Percentiles rank a stretch among this genome's conserved stretches.
Conservation (phyloP, 92 coral and sea anemone species). For the Metridium senile region DNA sequence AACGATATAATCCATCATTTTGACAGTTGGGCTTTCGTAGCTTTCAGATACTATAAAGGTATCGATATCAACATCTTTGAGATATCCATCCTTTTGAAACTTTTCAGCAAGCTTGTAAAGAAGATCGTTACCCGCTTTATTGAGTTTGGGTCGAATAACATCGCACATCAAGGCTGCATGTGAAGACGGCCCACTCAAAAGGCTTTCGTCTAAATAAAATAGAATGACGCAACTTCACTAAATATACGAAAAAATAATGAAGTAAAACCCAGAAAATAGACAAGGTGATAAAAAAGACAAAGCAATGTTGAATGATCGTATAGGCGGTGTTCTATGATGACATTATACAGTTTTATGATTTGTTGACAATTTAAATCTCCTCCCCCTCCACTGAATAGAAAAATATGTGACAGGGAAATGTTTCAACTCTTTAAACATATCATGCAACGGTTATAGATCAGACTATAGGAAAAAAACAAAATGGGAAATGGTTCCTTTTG, state of each 20-base stretch:
- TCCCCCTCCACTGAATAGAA: no score
- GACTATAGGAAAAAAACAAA: no score
- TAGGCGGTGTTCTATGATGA: no score
- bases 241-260: no score
- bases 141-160: constrained; percentile 1
- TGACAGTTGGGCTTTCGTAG: background rate
- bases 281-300: background rate
- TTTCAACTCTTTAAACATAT: no score
- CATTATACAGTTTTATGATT: no score
- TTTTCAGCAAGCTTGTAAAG: constrained; percentile 4
- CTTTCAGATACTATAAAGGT: background rate
- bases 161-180: constrained; percentile 1
- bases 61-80: background rate
- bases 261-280: background rate
- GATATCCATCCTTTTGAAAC: constrained; percentile 1
- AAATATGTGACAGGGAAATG: no score
- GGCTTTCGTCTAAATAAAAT: background rate
- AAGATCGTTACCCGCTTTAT: background rate
- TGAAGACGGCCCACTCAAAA: background rate
- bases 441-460: no score
- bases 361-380: no score
- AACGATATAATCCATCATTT: constrained; percentile 12
- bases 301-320: background rate
- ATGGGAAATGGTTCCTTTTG: no score
- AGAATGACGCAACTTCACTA: no score